These are phyloP conservation scores for Crenichthys baileyi DNA, from an alignment of 2,797 vertebrate species.

Conservation along the genomic window DNA sequence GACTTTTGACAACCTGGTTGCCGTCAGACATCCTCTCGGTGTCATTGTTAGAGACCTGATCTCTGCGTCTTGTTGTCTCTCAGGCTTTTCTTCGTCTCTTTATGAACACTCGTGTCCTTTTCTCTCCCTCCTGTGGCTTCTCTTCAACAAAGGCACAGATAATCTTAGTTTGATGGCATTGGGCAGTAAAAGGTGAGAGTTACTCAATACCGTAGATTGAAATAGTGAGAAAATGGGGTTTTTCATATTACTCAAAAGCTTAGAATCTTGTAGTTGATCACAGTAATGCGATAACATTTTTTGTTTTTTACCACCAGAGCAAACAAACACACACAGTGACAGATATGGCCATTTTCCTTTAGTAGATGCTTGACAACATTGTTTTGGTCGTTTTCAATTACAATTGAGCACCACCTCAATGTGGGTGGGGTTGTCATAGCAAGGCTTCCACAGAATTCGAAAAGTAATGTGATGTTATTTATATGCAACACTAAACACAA, in stretches of 20 bases:
- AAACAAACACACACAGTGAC: neutral
- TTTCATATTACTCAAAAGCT: constrained; percentile 26
- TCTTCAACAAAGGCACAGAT: constrained; percentile 40
- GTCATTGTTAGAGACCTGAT: constrained; percentile 53
- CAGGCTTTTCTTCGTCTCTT: constrained; percentile 16
- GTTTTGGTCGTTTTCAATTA: too few species aligned
- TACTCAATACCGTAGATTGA: constrained; percentile 16
- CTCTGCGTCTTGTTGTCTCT: constrained; percentile 47
- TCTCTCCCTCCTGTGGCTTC: constrained; percentile 20
- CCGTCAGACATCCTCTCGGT: constrained; percentile 49
- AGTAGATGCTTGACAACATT: too few species aligned
- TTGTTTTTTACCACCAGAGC: neutral
- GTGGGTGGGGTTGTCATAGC: too few species aligned
- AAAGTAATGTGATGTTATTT: too few species aligned
- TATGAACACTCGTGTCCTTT: constrained; percentile 28
- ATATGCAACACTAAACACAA: too few species aligned
- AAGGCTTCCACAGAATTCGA: too few species aligned
- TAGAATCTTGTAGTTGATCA: constrained; percentile 35
- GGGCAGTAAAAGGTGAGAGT: constrained; percentile 36
- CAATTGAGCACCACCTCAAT: too few species aligned
- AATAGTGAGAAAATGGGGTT: constrained; percentile 44
- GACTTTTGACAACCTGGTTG: constrained; percentile 68
- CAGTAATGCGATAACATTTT: neutral
- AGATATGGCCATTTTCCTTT: neutral
- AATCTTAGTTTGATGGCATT: constrained; percentile 40